Percentiles rank a stretch among this genome's conserved stretches.
Evolutionary conservation across 2,797 vertebrate species (phyloP).

Genomic region (Lepidocolaptes lacrymiger): DNA sequence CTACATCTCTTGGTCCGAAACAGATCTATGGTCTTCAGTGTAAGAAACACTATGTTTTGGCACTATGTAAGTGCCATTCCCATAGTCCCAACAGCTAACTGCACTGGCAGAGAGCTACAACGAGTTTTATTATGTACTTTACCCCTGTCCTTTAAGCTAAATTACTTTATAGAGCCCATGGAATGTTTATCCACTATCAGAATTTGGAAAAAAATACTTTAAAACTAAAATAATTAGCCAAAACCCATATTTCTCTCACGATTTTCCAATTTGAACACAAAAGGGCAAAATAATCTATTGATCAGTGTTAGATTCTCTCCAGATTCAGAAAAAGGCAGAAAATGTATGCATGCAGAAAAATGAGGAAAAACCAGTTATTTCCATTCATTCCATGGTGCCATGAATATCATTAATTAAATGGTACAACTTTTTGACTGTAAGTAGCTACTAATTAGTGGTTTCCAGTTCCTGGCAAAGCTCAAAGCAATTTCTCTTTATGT

Average conservation of each 20-base stretch:
- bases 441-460: neutral
- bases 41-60: neutral
- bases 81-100: neutral
- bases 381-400: neutral
- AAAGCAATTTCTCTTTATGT: neutral
- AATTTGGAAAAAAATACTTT: neutral
- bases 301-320: neutral
- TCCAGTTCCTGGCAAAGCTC: neutral
- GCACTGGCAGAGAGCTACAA: neutral
- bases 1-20: slow-evolving; percentile 13
- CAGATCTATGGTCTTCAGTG: neutral
- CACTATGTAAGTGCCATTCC: neutral
- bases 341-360: neutral
- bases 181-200: neutral
- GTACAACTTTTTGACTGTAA: neutral
- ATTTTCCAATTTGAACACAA: neutral
- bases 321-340: neutral
- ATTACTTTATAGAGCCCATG: neutral
- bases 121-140: neutral
- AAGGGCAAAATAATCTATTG: neutral
- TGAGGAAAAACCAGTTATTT: neutral
- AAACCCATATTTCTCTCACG: neutral
- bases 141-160: neutral
- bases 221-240: neutral
- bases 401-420: neutral